Percentiles rank a stretch among this genome's conserved stretches.
These are phyloP conservation scores for Amyelois transitella DNA, from an alignment of 1,140 invertebrate species.

Conservation along the genomic window DNA sequence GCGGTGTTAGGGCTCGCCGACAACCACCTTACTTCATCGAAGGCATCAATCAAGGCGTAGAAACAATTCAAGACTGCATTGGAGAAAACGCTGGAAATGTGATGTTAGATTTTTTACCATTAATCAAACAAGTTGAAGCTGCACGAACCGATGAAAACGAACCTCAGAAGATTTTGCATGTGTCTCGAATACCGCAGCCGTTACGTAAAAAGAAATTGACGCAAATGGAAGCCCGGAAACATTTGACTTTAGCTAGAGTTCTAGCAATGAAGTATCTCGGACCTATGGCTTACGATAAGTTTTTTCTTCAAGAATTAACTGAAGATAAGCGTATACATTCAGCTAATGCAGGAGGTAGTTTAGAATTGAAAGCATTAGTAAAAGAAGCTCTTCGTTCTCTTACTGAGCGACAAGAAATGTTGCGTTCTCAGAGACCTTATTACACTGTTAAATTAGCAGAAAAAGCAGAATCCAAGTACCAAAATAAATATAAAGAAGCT, in stretches of 20 bases:
- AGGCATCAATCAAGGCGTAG: slow-evolving; percentile 67
- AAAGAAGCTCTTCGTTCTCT: slow-evolving; percentile 66
- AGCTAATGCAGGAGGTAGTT: slow-evolving; percentile 66
- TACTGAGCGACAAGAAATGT: slow-evolving; percentile 68
- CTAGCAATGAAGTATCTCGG: slow-evolving; percentile 74
- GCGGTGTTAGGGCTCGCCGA: slow-evolving; percentile 54
- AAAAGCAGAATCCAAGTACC: slow-evolving; percentile 62
- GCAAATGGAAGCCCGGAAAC: slow-evolving; percentile 66
- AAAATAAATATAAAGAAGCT: slow-evolving; percentile 61
- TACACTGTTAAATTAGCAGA: slow-evolving; percentile 74
- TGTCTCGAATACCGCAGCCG: slow-evolving; percentile 53
- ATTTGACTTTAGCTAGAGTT: slow-evolving; percentile 65
- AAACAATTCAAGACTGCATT: slow-evolving; percentile 68
- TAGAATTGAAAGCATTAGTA: slow-evolving; percentile 52
- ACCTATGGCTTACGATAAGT: slow-evolving; percentile 74
- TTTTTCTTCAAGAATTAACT: slow-evolving; percentile 66
- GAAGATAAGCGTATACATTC: slow-evolving; percentile 60
- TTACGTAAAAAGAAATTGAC: slow-evolving; percentile 48
- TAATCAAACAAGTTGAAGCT: slow-evolving; percentile 57
- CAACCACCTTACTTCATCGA: slow-evolving; percentile 74
- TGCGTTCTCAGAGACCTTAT: slow-evolving; percentile 72
- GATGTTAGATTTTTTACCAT: slow-evolving; percentile 59
- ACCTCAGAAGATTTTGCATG: slow-evolving; percentile 37
- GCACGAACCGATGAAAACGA: slow-evolving; percentile 38
- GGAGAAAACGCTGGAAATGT: slow-evolving; percentile 58